These are phyloP conservation scores for Proales similis DNA, from an alignment of 1,140 invertebrate genomes.

Conservation along the genomic window DNA sequence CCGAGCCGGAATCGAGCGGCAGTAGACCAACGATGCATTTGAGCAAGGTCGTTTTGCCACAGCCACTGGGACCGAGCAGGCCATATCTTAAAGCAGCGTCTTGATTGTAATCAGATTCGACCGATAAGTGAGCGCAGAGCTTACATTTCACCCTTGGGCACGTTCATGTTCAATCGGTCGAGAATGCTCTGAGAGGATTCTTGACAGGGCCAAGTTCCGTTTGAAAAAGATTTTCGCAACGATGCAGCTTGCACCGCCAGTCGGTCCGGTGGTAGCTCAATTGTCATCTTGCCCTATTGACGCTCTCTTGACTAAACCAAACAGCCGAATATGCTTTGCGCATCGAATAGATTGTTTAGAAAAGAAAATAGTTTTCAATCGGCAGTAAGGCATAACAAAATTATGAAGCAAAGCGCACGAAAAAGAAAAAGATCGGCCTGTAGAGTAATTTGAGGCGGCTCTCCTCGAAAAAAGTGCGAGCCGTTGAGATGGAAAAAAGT, in stretches of 20 bases:
- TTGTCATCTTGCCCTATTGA: no score
- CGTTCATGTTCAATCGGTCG: slow-evolving; percentile 16
- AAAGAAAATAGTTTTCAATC: no score
- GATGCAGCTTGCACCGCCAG: background rate
- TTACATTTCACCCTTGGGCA: slow-evolving; percentile 31
- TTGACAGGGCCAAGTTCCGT: background rate
- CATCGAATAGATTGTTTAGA: no score
- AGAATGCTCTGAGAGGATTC: background rate
- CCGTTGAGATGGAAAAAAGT: no score
- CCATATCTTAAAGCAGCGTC: slow-evolving; percentile 44
- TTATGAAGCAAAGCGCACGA: no score
- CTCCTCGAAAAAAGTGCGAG: no score
- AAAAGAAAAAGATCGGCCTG: no score
- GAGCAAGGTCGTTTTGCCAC: slow-evolving; percentile 53
- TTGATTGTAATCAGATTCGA: background rate
- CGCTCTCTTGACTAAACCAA: no score
- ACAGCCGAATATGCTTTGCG: no score
- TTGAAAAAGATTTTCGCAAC: background rate
- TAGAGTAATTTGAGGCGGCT: no score
- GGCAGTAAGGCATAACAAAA: no score
- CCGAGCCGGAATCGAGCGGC: slow-evolving; percentile 44
- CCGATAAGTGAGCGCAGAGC: background rate
- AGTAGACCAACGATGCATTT: slow-evolving; percentile 50
- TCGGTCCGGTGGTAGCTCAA: no score
- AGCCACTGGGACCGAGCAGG: slow-evolving; percentile 48